Conservation (phyloP, 2,888 invertebrate genomes). For the Rhyacophila evoluta region DNA sequence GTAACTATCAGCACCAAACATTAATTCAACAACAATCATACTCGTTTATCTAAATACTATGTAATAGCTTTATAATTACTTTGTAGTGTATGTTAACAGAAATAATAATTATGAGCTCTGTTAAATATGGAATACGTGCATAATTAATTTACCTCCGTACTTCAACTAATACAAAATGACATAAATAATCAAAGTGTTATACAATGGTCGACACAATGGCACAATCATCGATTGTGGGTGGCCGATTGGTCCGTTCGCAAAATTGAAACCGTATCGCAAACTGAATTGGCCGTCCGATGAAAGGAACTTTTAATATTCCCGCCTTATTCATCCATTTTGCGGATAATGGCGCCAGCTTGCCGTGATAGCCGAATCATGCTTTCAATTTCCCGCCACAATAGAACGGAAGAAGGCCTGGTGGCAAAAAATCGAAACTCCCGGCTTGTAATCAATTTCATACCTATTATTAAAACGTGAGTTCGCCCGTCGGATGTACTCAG, state of each 20-base stretch:
- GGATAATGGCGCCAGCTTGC: neutral
- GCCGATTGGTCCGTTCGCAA: neutral
- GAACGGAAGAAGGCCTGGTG: neutral
- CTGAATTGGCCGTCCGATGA: neutral
- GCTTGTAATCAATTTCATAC: neutral
- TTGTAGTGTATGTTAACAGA: no score
- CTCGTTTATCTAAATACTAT: no score
- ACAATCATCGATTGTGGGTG: neutral
- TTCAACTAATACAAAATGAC: neutral
- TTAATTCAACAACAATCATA: no score
- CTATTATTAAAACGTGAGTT: neutral
- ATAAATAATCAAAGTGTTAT: neutral
- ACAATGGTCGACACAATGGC: neutral
- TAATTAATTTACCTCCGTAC: neutral
- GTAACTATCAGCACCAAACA: no score
- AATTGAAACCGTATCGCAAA: neutral
- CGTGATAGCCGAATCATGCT: neutral
- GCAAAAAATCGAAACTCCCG: neutral
- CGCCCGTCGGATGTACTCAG: neutral
- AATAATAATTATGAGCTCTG: no score
- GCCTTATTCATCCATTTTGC: conserved; percentile 5
- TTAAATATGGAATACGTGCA: no score
- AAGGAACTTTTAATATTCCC: neutral
- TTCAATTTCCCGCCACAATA: neutral
- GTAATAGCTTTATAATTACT: no score